Evolutionary conservation across 2,113 vertebrate genomes (phyloP), one percentile per base, ranked within the genome.

Genomic region (Paralichthys olivaceus): DNA sequence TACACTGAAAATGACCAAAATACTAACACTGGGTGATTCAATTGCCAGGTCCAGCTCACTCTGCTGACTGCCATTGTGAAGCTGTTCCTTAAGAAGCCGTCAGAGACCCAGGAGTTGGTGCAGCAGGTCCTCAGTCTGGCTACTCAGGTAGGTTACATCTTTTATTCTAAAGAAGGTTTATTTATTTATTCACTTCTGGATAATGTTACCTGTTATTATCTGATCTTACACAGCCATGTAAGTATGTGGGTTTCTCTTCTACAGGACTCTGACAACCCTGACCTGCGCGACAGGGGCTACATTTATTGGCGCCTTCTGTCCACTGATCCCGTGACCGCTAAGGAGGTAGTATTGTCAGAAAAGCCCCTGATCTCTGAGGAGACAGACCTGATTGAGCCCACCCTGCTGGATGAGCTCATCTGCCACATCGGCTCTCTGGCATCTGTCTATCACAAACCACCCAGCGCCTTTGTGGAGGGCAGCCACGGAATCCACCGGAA

Each of bases 301-400:
- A 99, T 99, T 91, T 99, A 99, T 78, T 99, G 98, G 98, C 97
- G 98, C 68, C 95, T 99, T 77, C 93, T 99, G 70, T 99, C 98
- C 85, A 99, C 98, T 0, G 98, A 99, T 75, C 98, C 98, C 0
- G 98, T 99, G 79, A 98, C 98, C 0, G 98, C 98, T 89, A 99
- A 99, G 90, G 98, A 99, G 88, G 97, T 99, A 79, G 98, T 99
- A 22, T 90, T 99, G 71, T 98, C 98, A 0, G 98, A 99, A 82
- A 99, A 99, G 86, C 97, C 98, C 0, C 92, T 99, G 25, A 99
- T 99, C 85, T 99, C 98, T 0, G 97, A 99, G 88, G 98, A 99
- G 93, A 99, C 97, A 0, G 98, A 99, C 79, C 93, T 99, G 89
- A 99, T 98, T 4, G 97, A 99, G 68, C 98, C 98, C 15, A 99